These are phyloP conservation scores for Acanthococcus lagerstroemiae DNA, from an alignment of 2,888 invertebrate species.

Conservation along the genomic window DNA sequence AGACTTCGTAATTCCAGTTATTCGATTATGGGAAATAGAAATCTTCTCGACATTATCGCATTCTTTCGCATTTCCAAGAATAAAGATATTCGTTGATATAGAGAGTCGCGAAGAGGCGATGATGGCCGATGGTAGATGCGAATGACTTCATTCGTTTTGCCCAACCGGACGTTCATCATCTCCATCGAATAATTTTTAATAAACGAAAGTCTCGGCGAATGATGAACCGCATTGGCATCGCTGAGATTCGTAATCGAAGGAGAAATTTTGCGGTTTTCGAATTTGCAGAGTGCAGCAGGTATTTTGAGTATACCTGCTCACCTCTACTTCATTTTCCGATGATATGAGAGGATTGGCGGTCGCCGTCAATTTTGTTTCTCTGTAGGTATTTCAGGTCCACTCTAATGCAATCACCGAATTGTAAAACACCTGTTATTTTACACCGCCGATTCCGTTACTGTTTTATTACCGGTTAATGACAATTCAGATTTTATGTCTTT, in stretches of 20 bases:
- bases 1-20: background rate
- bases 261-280: too few species aligned
- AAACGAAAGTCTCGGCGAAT: too few species aligned
- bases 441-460: background rate
- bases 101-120: background rate
- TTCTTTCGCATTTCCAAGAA: background rate
- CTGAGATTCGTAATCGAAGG: too few species aligned
- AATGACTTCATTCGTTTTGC: background rate
- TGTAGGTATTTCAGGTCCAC: too few species aligned
- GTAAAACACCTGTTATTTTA: background rate
- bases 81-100: background rate
- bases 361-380: too few species aligned
- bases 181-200: too few species aligned
- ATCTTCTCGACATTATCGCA: background rate
- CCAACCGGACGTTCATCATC: background rate
- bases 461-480: background rate
- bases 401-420: too few species aligned
- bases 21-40: background rate
- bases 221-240: too few species aligned
- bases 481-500: background rate
- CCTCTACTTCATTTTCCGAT: too few species aligned
- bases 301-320: too few species aligned
- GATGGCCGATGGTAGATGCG: background rate
- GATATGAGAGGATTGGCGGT: too few species aligned
- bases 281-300: too few species aligned